Conservation (phyloP, 1,140 invertebrate genomes). For the Paraescarpia echinospica region DNA sequence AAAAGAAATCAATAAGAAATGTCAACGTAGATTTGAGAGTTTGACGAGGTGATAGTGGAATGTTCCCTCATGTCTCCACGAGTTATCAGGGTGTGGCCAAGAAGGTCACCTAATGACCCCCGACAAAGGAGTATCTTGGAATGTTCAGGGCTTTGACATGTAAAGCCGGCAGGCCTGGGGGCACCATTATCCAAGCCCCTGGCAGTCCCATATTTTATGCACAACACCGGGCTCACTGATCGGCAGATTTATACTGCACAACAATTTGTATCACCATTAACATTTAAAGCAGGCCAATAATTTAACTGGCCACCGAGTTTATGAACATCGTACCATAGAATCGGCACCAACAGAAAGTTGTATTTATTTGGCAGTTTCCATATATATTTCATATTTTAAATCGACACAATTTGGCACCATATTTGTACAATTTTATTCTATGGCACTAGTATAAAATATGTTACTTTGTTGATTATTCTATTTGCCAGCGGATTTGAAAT, state of each 20-base stretch:
- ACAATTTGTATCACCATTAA: background rate
- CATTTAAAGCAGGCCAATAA: background rate
- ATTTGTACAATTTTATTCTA: too few relatives aligned
- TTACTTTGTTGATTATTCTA: too few relatives aligned
- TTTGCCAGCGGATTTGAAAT: too few relatives aligned
- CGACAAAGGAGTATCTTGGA: background rate
- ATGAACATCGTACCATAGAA: background rate
- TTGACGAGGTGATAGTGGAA: background rate
- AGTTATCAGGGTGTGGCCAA: background rate
- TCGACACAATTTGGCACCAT: too few relatives aligned
- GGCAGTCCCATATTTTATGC: background rate
- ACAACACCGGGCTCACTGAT: background rate
- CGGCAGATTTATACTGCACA: background rate
- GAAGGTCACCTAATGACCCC: conserved; percentile 3
- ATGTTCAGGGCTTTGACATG: background rate
- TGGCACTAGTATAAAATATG: too few relatives aligned
- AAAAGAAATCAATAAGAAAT: background rate
- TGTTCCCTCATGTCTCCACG: background rate
- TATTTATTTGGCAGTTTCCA: background rate
- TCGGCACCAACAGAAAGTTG: background rate
- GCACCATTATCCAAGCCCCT: background rate
- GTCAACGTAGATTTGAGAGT: background rate
- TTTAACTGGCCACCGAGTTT: background rate
- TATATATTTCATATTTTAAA: background rate
- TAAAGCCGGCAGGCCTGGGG: background rate